phyloP scores from a whole-genome alignment of 2,888 invertebrate genomes.

The Branchellion lobata region DNA sequence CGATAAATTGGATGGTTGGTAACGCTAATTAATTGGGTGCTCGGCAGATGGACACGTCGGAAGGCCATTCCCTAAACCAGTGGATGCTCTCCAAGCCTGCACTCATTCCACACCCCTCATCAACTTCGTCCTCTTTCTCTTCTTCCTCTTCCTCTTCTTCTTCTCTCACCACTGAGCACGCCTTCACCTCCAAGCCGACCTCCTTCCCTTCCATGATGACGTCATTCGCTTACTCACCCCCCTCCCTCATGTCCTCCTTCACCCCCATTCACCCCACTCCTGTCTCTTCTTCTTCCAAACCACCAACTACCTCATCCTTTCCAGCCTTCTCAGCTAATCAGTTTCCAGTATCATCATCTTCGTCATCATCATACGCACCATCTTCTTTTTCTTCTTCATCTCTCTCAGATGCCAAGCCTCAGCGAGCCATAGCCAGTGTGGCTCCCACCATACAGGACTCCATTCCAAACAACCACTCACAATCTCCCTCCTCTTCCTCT shows the following conservation, averaged over 20 bases:
- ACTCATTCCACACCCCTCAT: conserved; percentile 25
- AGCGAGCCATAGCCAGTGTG: conserved; percentile 40
- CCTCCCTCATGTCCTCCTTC: background rate
- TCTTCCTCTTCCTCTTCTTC: conserved; percentile 41
- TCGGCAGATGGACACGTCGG: conserved; percentile 2
- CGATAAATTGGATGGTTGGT: background rate
- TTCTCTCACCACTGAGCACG: conserved; percentile 24
- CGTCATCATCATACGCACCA: background rate
- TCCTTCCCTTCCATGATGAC: conserved; percentile 15
- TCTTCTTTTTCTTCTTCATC: conserved; percentile 13
- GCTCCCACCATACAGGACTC: conserved; percentile 38
- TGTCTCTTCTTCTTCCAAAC: background rate
- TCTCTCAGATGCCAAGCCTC: conserved; percentile 36
- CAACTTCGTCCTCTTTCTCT: conserved; percentile 36
- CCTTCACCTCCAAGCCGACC: conserved; percentile 30
- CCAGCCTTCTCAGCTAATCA: background rate
- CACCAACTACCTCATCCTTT: background rate
- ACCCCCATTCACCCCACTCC: background rate
- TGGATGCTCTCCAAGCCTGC: background rate
- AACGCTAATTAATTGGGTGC: background rate
- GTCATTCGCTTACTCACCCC: conserved; percentile 4
- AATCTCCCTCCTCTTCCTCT: background rate
- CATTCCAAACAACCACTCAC: conserved; percentile 9
- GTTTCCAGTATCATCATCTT: background rate
- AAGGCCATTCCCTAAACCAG: background rate